Evolutionary conservation across 2,888 invertebrate species (phyloP).

Genomic region (Panzeria rudis): DNA sequence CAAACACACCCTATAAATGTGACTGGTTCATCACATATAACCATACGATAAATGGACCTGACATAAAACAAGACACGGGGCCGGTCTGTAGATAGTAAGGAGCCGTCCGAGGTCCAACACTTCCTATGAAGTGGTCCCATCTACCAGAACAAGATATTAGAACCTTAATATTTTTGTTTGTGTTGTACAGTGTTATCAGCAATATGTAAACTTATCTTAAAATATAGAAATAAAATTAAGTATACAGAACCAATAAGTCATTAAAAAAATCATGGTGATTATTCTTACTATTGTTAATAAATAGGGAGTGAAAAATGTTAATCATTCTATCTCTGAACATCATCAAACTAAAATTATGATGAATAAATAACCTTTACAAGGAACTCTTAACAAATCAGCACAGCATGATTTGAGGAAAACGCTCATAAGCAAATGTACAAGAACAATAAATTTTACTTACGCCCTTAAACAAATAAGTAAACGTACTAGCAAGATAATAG

Average conservation of each 20-base stretch:
- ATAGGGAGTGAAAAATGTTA: constrained; percentile 34
- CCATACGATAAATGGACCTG: too few species aligned
- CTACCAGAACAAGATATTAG: too few species aligned
- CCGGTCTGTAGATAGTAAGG: too few species aligned
- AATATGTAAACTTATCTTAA: too few species aligned
- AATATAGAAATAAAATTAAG: neutral
- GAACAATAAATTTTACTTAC: constrained; percentile 5
- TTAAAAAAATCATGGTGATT: constrained; percentile 4
- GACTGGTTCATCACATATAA: too few species aligned
- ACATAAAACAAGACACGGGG: too few species aligned
- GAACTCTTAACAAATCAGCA: constrained; percentile 46
- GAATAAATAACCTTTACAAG: constrained; percentile 20
- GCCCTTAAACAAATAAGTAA: constrained; percentile 59
- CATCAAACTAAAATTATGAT: constrained; percentile 51
- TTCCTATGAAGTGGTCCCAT: too few species aligned
- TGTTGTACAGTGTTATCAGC: too few species aligned
- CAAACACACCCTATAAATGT: too few species aligned
- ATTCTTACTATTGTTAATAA: constrained; percentile 41
- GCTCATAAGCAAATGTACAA: neutral
- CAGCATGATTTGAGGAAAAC: constrained; percentile 49
- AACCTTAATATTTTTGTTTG: too few species aligned
- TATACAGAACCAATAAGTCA: neutral
- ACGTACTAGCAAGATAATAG: constrained; percentile 3
- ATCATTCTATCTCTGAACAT: constrained; percentile 41
- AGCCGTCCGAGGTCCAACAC: too few species aligned